Percentiles rank a stretch among this genome's conserved stretches.
phyloP scores from a whole-genome alignment of 2,888 invertebrate species.

The Lottia scabra region DNA sequence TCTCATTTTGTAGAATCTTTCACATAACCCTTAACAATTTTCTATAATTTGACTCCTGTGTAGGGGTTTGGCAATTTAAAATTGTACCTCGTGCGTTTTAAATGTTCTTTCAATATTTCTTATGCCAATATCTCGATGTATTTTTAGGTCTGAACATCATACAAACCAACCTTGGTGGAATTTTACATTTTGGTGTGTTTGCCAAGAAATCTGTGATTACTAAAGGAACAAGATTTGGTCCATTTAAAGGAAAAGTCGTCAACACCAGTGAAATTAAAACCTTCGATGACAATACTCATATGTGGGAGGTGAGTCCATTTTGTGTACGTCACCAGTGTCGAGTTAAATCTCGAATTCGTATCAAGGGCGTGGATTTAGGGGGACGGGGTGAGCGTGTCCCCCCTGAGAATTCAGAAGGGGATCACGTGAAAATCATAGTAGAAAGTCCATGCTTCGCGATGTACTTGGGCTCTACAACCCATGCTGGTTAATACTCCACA shows the following conservation, averaged over 20 bases:
- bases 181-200: constrained; percentile 66
- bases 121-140: neutral
- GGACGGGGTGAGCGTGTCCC: no score
- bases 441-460: no score
- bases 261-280: constrained; percentile 69
- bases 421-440: no score
- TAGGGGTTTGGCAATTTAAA: neutral
- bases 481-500: no score
- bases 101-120: neutral
- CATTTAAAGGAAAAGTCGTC: constrained; percentile 67
- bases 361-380: no score
- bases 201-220: constrained; percentile 57
- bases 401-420: no score
- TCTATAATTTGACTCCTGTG: no score
- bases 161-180: constrained; percentile 62
- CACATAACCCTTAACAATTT: no score
- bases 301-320: constrained; percentile 66
- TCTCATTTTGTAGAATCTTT: no score
- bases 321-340: no score
- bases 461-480: no score
- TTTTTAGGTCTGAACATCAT: constrained; percentile 52
- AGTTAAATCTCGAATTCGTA: no score
- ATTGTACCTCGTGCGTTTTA: neutral
- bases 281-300: constrained; percentile 66
- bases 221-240: constrained; percentile 65